A percentile compares a stretch with the other conserved stretches of the same genome.
Evolutionary conservation across 2,888 invertebrate genomes (phyloP).

Genomic region (Drosophila neonasuta): DNA sequence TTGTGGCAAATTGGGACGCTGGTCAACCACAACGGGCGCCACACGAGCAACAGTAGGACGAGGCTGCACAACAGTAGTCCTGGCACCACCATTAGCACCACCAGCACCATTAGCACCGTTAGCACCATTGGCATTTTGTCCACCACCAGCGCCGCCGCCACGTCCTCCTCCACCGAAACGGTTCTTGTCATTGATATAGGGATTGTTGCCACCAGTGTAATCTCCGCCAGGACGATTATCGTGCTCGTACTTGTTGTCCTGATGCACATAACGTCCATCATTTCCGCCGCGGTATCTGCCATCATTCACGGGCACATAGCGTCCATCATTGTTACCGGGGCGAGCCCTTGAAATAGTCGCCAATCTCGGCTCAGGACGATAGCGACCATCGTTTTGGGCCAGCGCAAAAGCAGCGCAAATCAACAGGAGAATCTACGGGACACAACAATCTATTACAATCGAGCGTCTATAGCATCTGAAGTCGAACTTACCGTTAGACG

Average conservation of each 20-base stretch:
- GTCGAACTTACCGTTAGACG: conserved; percentile 59
- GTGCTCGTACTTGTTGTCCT: conserved; percentile 77
- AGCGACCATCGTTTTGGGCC: conserved; percentile 82
- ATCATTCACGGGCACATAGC: conserved; percentile 67
- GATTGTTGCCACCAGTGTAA: conserved; percentile 66
- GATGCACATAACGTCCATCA: conserved; percentile 83
- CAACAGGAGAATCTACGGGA: conserved; percentile 47
- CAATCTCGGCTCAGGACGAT: conserved; percentile 71
- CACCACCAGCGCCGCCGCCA: conserved; percentile 55
- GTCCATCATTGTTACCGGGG: conserved; percentile 60
- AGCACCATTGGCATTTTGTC: conserved; percentile 13
- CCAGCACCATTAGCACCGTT: conserved; percentile 21
- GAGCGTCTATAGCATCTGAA: neutral
- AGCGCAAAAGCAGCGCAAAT: conserved; percentile 45
- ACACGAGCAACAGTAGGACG: conserved; percentile 30
- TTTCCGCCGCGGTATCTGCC: conserved; percentile 82
- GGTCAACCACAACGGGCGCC: conserved; percentile 35
- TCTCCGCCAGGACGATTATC: conserved; percentile 73
- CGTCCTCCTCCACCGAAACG: conserved; percentile 59
- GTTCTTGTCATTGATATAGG: conserved; percentile 63
- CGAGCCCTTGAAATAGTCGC: neutral
- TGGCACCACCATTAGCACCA: conserved; percentile 2
- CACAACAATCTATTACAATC: neutral
- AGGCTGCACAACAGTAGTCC: conserved; percentile 10
- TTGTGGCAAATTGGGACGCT: conserved; percentile 51